phyloP scores from a whole-genome alignment of 2,888 invertebrate species.

The Melinopterus prodromus region DNA sequence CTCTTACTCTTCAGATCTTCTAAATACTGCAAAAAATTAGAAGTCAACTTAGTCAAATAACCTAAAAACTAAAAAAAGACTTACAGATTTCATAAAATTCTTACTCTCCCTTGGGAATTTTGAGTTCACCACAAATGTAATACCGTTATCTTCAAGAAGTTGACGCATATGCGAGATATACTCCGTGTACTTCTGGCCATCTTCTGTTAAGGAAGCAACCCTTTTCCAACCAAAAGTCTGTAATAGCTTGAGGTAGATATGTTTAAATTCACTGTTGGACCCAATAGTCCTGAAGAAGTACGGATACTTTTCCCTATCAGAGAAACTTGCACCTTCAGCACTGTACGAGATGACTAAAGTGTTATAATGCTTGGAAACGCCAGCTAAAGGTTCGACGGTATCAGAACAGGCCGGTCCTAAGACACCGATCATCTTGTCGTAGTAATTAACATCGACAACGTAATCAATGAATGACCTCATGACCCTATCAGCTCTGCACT shows the following conservation, averaged over 20 bases:
- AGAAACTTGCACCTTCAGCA: constrained; percentile 78
- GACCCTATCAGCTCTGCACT: constrained; percentile 76
- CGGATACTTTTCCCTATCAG: constrained; percentile 74
- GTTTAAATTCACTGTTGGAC: constrained; percentile 75
- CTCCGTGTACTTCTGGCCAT: constrained; percentile 80
- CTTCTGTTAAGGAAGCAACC: constrained; percentile 80
- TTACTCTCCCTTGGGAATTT: constrained; percentile 70
- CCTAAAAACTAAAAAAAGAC: constrained; percentile 39
- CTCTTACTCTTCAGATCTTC: constrained; percentile 70
- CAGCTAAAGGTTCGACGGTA: constrained; percentile 81
- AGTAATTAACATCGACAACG: constrained; percentile 61
- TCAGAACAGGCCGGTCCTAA: constrained; percentile 84
- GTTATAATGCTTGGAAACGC: constrained; percentile 76
- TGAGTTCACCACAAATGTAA: constrained; percentile 72
- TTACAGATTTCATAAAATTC: constrained; percentile 66
- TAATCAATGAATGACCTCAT: constrained; percentile 80
- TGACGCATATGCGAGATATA: constrained; percentile 77
- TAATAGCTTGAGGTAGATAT: constrained; percentile 71
- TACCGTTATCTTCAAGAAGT: constrained; percentile 68
- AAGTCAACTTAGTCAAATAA: constrained; percentile 11
- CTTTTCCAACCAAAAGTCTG: constrained; percentile 72
- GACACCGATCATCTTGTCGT: constrained; percentile 72
- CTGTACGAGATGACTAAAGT: constrained; percentile 80
- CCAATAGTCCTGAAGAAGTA: constrained; percentile 84
- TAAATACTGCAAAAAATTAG: constrained; percentile 63